Evolutionary conservation across 1,140 invertebrate species (phyloP).

Genomic region (Acromyrmex charruanus): DNA sequence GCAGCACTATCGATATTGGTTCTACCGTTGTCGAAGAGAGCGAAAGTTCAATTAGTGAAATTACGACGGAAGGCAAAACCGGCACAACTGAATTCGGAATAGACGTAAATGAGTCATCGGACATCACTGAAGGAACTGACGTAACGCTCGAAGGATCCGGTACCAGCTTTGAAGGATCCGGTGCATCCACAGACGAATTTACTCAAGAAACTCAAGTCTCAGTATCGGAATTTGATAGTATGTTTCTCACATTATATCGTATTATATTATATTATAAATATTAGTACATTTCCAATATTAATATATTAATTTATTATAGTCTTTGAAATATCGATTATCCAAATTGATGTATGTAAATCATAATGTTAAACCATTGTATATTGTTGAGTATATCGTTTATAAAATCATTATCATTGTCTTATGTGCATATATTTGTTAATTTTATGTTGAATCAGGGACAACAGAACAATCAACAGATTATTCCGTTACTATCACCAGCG

Average conservation of each 20-base stretch:
- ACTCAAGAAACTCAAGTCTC: constrained; percentile 33
- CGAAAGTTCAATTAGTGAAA: constrained; percentile 69
- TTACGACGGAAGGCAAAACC: constrained; percentile 66
- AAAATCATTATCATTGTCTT: background rate
- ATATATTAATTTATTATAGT: background rate
- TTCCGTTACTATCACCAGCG: constrained; percentile 8
- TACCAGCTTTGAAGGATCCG: constrained; percentile 40
- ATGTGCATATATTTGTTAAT: background rate
- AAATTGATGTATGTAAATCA: background rate
- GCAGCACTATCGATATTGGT: background rate
- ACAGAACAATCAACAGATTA: constrained; percentile 51
- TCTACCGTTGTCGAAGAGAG: constrained; percentile 79
- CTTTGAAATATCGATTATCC: background rate
- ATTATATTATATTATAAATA: too few species aligned
- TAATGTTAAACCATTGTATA: too few species aligned
- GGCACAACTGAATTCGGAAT: constrained; percentile 49
- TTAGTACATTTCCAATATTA: too few species aligned
- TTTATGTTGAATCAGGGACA: constrained; percentile 41
- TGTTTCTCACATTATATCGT: background rate
- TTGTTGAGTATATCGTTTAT: background rate
- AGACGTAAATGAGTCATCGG: constrained; percentile 58
- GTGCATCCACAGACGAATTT: background rate
- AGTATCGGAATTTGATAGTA: constrained; percentile 41
- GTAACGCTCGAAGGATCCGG: constrained; percentile 23
- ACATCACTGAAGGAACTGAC: constrained; percentile 51